phyloP scores from a whole-genome alignment of 2,113 vertebrate species.

The Melanerpes formicivorus region DNA sequence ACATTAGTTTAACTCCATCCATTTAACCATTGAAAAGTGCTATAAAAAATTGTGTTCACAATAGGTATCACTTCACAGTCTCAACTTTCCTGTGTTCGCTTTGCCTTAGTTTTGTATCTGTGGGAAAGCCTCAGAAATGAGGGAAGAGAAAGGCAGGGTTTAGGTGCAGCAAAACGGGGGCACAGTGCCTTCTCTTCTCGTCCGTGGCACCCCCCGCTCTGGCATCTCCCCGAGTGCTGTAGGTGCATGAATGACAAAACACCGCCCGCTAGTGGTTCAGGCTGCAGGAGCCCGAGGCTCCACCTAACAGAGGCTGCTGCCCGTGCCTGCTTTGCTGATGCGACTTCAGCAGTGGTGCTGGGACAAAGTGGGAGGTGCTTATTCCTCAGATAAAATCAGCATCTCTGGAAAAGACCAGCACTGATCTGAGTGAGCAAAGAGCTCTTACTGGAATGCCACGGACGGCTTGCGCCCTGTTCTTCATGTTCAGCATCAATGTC shows the following conservation, averaged over 20 bases:
- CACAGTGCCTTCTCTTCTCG: neutral
- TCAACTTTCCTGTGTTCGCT: neutral
- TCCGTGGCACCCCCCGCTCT: neutral
- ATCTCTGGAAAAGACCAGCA: neutral
- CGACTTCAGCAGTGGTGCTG: fast-evolving
- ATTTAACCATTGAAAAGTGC: neutral
- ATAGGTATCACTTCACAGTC: neutral
- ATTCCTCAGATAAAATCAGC: neutral
- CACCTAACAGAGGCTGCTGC: neutral
- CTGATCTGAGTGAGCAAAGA: neutral
- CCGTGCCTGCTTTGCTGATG: neutral
- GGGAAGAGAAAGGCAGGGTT: neutral
- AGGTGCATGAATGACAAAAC: neutral
- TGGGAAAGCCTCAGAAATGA: neutral
- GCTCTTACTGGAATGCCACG: neutral
- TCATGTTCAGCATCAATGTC: neutral
- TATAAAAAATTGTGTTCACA: neutral
- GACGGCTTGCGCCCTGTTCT: neutral
- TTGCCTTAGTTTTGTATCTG: neutral
- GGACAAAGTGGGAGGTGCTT: neutral
- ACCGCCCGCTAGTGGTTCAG: constrained; percentile 52
- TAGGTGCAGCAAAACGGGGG: fast-evolving
- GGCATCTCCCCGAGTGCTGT: too few species aligned
- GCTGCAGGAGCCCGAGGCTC: neutral
- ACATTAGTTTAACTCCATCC: neutral